These are phyloP conservation scores for Dynastes hyllus DNA, from an alignment of 2,888 invertebrate genomes.

Conservation along the genomic window DNA sequence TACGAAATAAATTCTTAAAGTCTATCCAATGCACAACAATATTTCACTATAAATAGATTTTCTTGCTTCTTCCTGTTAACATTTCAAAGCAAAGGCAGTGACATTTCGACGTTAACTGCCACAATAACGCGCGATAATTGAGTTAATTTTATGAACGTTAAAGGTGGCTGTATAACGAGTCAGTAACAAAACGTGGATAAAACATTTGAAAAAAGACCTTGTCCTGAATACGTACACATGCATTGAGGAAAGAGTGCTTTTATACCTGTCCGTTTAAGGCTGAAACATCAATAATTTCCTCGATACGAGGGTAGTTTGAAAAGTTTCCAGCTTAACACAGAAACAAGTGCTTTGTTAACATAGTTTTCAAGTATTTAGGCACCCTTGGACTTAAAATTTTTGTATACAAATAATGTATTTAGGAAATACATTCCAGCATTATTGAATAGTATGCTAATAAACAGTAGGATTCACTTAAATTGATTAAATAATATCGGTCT, in stretches of 20 bases:
- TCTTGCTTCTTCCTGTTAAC: neutral
- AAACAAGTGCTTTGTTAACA: no score
- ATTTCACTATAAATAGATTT: neutral
- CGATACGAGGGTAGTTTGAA: no score
- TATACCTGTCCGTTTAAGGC: neutral
- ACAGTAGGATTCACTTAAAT: no score
- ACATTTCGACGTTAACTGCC: neutral
- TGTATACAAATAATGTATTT: no score
- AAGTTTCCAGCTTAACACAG: no score
- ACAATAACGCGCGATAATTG: slow-evolving; percentile 1
- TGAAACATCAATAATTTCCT: no score
- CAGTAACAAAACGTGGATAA: neutral
- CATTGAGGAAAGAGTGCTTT: neutral
- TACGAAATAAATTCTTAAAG: neutral
- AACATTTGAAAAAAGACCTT: neutral
- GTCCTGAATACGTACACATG: neutral
- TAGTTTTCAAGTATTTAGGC: no score
- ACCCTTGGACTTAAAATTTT: no score
- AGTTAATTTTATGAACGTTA: neutral
- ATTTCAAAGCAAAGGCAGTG: neutral
- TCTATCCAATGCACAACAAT: no score
- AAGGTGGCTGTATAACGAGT: neutral
- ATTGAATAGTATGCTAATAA: no score
- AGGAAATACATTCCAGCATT: no score
- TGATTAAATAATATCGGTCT: no score